Conservation (phyloP, 2,113 vertebrate genomes). For the Siniperca knerii region DNA sequence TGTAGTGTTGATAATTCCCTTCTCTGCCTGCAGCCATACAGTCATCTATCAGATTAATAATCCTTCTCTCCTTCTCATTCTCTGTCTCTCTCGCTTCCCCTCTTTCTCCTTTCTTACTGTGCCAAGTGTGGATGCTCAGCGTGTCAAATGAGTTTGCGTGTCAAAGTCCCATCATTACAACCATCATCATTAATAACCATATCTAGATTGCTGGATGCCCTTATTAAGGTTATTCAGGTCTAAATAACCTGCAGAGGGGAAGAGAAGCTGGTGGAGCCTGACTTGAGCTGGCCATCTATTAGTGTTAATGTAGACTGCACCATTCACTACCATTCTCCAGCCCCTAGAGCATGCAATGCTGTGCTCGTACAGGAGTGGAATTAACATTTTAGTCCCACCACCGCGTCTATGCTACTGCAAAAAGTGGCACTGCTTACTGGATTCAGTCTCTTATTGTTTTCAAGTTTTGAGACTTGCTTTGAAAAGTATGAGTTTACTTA, state of each 20-base stretch:
- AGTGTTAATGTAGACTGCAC: conserved; percentile 67
- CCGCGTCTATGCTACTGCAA: conserved; percentile 5
- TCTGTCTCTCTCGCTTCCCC: conserved; percentile 10
- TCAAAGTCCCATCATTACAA: conserved; percentile 78
- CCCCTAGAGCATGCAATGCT: conserved; percentile 55
- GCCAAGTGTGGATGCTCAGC: conserved; percentile 66
- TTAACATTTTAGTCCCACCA: conserved; percentile 53
- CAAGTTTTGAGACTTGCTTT: neutral
- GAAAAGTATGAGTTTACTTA: conserved; percentile 34
- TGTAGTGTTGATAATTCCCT: conserved; percentile 85
- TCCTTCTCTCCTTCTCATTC: conserved; percentile 70
- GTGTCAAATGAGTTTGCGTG: conserved; percentile 78
- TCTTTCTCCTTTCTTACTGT: conserved; percentile 53
- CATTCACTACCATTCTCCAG: conserved; percentile 49
- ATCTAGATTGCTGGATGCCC: conserved; percentile 66
- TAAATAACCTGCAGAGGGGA: conserved; percentile 66
- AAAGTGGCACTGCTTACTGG: neutral
- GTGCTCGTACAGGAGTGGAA: conserved; percentile 29
- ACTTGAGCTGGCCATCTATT: conserved; percentile 63
- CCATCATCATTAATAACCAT: conserved; percentile 74
- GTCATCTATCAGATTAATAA: conserved; percentile 86
- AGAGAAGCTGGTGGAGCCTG: conserved; percentile 12
- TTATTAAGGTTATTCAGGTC: conserved; percentile 76
- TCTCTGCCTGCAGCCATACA: conserved; percentile 82
- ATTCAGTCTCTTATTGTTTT: conserved; percentile 24